phyloP scores from a whole-genome alignment of 2,888 invertebrate species.

The Dicranocentrus wangi region DNA sequence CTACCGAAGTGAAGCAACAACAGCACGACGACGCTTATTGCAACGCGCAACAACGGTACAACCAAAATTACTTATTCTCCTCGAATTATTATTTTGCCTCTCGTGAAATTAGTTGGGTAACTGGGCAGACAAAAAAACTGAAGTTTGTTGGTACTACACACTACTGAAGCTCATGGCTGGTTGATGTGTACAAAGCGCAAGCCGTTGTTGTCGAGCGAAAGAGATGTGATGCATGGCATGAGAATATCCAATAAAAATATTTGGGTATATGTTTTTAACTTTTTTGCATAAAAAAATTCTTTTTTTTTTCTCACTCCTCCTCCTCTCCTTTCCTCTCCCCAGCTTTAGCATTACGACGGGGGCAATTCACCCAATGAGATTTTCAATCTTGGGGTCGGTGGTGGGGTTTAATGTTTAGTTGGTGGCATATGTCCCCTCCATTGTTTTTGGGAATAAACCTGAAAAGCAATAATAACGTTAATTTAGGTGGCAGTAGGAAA shows the following conservation, averaged over 20 bases:
- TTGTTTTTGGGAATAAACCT: no score
- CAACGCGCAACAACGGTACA: slow-evolving; percentile 61
- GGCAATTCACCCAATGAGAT: background rate
- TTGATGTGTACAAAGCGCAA: no score
- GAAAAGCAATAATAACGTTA: no score
- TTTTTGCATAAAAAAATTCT: slow-evolving; percentile 31
- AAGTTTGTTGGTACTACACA: no score
- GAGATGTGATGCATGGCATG: slow-evolving; percentile 30
- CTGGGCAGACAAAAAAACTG: slow-evolving; percentile 21
- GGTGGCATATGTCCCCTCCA: no score
- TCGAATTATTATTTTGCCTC: slow-evolving; percentile 55
- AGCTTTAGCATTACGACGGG: background rate
- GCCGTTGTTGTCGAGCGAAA: no score
- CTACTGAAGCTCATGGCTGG: slow-evolving; percentile 24
- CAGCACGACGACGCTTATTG: no score
- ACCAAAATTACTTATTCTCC: slow-evolving; percentile 58
- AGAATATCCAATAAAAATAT: slow-evolving; percentile 47
- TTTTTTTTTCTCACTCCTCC: background rate
- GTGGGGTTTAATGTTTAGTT: no score
- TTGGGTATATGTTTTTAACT: slow-evolving; percentile 19
- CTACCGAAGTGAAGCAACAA: slow-evolving; percentile 21
- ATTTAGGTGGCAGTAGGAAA: no score
- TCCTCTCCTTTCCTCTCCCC: background rate
- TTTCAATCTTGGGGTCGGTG: no score
- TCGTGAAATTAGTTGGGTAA: slow-evolving; percentile 55